These are phyloP conservation scores for Ochotona curzoniae DNA, from an alignment of 2,113 vertebrate genomes.

Conservation along the genomic window DNA sequence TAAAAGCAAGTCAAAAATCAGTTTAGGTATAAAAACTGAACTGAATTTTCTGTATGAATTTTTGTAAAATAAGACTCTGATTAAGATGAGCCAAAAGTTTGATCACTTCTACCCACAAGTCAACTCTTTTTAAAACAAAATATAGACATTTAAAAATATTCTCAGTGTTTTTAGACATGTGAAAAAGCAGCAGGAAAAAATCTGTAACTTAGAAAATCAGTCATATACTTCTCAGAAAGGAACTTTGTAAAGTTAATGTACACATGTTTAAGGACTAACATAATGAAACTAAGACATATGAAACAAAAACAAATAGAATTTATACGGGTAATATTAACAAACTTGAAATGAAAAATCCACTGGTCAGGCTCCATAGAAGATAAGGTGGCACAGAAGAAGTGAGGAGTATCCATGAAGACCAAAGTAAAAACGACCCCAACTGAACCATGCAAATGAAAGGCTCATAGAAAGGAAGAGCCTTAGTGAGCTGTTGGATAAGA, in stretches of 20 bases:
- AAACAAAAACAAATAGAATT: background rate
- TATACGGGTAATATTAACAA: background rate
- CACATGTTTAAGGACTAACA: background rate
- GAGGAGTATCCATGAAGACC: background rate
- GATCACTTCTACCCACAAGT: background rate
- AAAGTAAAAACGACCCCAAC: background rate
- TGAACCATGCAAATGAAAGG: background rate
- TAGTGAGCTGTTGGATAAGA: background rate
- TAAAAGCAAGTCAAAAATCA: background rate
- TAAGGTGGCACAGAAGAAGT: background rate
- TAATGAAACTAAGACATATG: background rate
- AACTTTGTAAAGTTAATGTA: constrained; percentile 22
- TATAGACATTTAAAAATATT: background rate
- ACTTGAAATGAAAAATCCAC: background rate
- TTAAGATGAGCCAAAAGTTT: background rate
- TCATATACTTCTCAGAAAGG: background rate
- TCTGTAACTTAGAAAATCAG: background rate
- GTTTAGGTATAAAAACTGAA: background rate
- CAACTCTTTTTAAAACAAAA: background rate
- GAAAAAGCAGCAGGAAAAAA: background rate
- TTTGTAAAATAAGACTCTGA: background rate
- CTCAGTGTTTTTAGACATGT: background rate
- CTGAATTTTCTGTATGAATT: background rate
- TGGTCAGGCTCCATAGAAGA: background rate
- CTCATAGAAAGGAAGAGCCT: background rate